Evolutionary conservation across 2,888 invertebrate genomes (phyloP).

Genomic region (Ophioninae sp.): DNA sequence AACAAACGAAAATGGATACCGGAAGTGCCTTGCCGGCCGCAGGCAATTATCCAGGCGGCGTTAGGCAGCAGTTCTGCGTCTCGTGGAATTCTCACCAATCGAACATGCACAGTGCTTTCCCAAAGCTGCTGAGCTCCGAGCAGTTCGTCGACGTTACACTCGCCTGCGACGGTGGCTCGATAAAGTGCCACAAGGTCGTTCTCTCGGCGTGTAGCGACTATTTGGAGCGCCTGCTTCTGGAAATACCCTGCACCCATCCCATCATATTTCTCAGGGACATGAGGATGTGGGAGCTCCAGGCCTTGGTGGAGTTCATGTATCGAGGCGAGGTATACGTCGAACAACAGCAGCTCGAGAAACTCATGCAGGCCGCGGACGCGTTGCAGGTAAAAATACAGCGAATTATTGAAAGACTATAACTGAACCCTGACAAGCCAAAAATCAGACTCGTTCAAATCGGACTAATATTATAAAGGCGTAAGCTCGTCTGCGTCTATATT

Average conservation of each 20-base stretch:
- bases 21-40: slow-evolving; percentile 74
- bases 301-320: slow-evolving; percentile 80
- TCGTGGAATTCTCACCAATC: slow-evolving; percentile 93
- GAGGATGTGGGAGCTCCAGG: slow-evolving; percentile 81
- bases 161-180: slow-evolving; percentile 92
- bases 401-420: background rate
- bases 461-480: no score
- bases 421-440: no score
- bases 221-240: slow-evolving; percentile 90
- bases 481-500: no score
- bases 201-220: slow-evolving; percentile 93
- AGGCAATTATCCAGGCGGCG: slow-evolving; percentile 77
- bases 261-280: slow-evolving; percentile 92
- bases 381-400: slow-evolving; percentile 73
- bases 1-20: slow-evolving; percentile 71
- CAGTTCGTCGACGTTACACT: slow-evolving; percentile 94
- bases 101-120: slow-evolving; percentile 90
- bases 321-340: slow-evolving; percentile 80
- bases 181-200: slow-evolving; percentile 93
- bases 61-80: slow-evolving; percentile 86
- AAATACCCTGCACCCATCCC: slow-evolving; percentile 93
- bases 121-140: slow-evolving; percentile 88
- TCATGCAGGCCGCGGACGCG: slow-evolving; percentile 79
- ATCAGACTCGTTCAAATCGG: no score
- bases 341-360: slow-evolving; percentile 77